A percentile compares a stretch with the other conserved stretches of the same genome.
These are phyloP conservation scores for Dendrolimus houi DNA, from an alignment of 2,888 invertebrate species.

Conservation along the genomic window DNA sequence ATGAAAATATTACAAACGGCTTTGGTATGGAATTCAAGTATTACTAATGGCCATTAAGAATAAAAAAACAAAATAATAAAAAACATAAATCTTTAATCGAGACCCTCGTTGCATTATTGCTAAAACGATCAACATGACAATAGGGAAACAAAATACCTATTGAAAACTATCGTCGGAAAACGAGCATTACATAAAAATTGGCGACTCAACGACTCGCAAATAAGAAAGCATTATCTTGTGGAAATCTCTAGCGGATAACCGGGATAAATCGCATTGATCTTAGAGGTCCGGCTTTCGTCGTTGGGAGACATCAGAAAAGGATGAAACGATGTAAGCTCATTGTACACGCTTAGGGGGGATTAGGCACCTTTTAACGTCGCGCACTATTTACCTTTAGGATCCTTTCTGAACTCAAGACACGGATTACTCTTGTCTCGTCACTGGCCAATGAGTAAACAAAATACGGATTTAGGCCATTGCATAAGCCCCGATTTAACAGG, in stretches of 20 bases:
- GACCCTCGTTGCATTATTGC: neutral
- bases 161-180: neutral
- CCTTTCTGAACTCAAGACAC: conserved; percentile 29
- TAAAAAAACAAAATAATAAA: too few species aligned
- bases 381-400: conserved; percentile 52
- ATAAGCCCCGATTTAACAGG: neutral
- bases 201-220: conserved; percentile 28
- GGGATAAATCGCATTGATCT: conserved; percentile 60
- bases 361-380: conserved; percentile 66
- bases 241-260: conserved; percentile 34
- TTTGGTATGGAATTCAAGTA: too few species aligned
- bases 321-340: conserved; percentile 48
- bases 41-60: too few species aligned
- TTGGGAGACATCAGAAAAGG: conserved; percentile 51
- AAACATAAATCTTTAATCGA: too few species aligned
- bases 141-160: neutral
- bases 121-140: neutral
- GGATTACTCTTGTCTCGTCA: conserved; percentile 39
- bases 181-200: conserved; percentile 19
- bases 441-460: conserved; percentile 32
- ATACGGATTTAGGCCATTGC: conserved; percentile 14
- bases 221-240: conserved; percentile 43
- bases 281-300: conserved; percentile 47
- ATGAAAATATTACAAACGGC: too few species aligned
- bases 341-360: conserved; percentile 56